phyloP scores from a whole-genome alignment of 2,113 vertebrate species.

The Hemiscyllium ocellatum region DNA sequence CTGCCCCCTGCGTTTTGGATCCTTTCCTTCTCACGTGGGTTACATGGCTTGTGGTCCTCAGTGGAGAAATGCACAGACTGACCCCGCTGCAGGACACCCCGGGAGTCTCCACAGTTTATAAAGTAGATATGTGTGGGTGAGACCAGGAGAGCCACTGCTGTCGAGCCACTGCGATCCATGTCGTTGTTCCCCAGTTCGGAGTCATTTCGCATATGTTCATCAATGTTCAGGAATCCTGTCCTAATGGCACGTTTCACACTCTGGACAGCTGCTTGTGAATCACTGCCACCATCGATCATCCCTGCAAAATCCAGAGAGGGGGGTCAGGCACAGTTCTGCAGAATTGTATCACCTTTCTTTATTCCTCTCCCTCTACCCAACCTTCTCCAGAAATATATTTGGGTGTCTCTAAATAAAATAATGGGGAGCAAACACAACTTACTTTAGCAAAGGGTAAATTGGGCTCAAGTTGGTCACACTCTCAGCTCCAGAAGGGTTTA shows the following conservation, averaged over 20 bases:
- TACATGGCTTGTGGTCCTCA: constrained; percentile 35
- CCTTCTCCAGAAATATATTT: no score
- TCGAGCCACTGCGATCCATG: constrained; percentile 35
- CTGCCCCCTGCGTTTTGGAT: constrained; percentile 28
- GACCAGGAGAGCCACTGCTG: constrained; percentile 26
- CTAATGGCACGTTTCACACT: constrained; percentile 16
- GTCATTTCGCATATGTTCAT: background rate
- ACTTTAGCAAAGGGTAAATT: no score
- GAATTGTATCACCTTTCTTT: no score
- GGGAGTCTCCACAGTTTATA: constrained; percentile 35
- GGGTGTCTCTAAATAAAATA: no score
- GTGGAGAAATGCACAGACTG: constrained; percentile 9
- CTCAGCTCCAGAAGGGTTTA: no score
- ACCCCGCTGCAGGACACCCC: constrained; percentile 2
- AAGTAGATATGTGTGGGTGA: constrained; percentile 20
- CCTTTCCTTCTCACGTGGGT: constrained; percentile 22
- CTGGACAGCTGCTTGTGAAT: background rate
- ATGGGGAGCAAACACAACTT: no score
- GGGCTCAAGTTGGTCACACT: no score
- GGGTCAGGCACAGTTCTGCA: background rate
- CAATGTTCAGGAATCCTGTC: constrained; percentile 28
- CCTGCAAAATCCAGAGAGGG: background rate
- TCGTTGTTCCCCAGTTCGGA: background rate
- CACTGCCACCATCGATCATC: background rate
- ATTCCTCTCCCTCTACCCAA: background rate